Percentiles rank a stretch among this genome's conserved stretches.
These are phyloP conservation scores for Leptonema lineaticorne DNA, from an alignment of 1,140 invertebrate species.

Conservation along the genomic window DNA sequence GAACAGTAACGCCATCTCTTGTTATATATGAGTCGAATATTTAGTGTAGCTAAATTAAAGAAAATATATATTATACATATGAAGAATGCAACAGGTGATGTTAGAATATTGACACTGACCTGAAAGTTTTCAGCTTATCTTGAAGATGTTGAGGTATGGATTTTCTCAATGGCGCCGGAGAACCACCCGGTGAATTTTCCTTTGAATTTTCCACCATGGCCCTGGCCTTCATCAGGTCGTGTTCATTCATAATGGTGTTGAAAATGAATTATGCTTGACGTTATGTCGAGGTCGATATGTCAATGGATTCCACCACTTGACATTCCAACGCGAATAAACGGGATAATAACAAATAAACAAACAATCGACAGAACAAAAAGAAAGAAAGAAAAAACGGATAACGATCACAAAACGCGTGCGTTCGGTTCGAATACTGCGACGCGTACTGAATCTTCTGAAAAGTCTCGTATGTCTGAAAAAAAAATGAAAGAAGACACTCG, in stretches of 20 bases:
- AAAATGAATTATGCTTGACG: too few relatives aligned
- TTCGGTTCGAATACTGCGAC: background rate
- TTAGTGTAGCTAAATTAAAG: too few relatives aligned
- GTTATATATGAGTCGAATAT: too few relatives aligned
- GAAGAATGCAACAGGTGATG: too few relatives aligned
- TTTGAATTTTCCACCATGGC: slow-evolving; percentile 61
- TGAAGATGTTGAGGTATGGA: slow-evolving; percentile 51
- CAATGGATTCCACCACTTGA: background rate
- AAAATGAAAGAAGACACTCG: too few relatives aligned
- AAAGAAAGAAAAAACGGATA: background rate
- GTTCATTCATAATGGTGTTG: slow-evolving; percentile 60
- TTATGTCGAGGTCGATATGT: background rate
- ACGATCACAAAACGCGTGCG: background rate
- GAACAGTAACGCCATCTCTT: too few relatives aligned
- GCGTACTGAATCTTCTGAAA: background rate
- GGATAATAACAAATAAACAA: background rate
- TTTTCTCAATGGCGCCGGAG: slow-evolving; percentile 57
- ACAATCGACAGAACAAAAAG: background rate
- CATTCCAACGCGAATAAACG: background rate
- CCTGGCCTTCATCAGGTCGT: slow-evolving; percentile 64
- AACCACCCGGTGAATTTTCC: slow-evolving; percentile 56
- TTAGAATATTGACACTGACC: slow-evolving; percentile 47
- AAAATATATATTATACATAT: too few relatives aligned
- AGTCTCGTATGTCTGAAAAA: background rate
- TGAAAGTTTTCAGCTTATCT: slow-evolving; percentile 60